Conservation (phyloP, 2,113 vertebrate genomes). For the Leuciscus idus region DNA sequence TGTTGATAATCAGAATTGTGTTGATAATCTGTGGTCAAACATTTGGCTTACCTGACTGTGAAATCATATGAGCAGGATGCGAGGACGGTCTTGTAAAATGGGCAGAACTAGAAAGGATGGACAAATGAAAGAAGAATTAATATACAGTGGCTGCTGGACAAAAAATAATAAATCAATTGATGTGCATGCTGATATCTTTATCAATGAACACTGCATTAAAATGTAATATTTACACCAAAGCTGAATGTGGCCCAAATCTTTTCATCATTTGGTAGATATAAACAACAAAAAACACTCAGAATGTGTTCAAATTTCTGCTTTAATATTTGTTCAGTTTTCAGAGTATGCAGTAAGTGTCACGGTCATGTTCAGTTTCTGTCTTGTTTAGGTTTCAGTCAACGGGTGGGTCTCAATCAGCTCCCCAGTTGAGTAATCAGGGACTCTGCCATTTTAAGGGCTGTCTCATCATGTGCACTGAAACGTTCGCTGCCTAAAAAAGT, state of each 20-base stretch:
- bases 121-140: slow-evolving; percentile 44
- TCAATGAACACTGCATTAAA: not conserved
- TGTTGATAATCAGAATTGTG: not conserved
- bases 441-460: too few species aligned
- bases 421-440: too few species aligned
- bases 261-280: not conserved
- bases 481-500: too few species aligned
- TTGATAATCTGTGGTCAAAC: not conserved
- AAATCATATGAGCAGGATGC: slow-evolving; percentile 98
- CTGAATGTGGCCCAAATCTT: not conserved
- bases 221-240: not conserved
- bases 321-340: too few species aligned
- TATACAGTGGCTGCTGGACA: slow-evolving; percentile 11
- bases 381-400: too few species aligned
- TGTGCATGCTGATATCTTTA: not conserved
- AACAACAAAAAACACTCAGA: not conserved
- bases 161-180: not conserved
- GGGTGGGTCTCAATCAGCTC: too few species aligned
- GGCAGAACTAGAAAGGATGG: slow-evolving; percentile 86
- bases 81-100: slow-evolving; percentile 82
- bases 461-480: too few species aligned
- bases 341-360: too few species aligned
- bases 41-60: slow-evolving; percentile 85
- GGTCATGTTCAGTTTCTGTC: too few species aligned
- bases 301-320: not conserved